phyloP scores from a whole-genome alignment of 2,797 vertebrate species.

The Pelobates cultripes region DNA sequence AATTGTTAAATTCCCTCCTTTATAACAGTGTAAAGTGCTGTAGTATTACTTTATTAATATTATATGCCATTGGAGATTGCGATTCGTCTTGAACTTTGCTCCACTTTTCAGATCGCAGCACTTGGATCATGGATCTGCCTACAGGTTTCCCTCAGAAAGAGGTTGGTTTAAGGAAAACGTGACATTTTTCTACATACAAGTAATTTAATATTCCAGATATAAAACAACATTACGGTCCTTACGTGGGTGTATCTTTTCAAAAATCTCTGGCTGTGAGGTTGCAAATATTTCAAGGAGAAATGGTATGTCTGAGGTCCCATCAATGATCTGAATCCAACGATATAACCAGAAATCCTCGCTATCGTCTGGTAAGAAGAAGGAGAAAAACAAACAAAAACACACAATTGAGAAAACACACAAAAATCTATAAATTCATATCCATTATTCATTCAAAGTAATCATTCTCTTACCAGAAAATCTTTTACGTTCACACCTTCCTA shows the following conservation, averaged over 20 bases:
- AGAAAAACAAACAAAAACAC: neutral
- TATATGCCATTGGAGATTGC: too few relatives aligned
- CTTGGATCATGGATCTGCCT: too few relatives aligned
- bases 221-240: constrained; percentile 33
- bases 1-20: too few relatives aligned
- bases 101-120: too few relatives aligned
- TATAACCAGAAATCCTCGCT: constrained; percentile 88
- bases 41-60: too few relatives aligned
- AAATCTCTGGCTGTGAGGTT: constrained; percentile 89
- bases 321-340: constrained; percentile 87
- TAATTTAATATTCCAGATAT: too few relatives aligned
- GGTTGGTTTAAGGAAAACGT: too few relatives aligned
- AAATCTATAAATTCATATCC: too few relatives aligned
- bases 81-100: too few relatives aligned
- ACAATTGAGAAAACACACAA: neutral
- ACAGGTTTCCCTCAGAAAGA: too few relatives aligned
- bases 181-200: too few relatives aligned
- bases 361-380: constrained; percentile 61
- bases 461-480: constrained; percentile 74
- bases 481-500: constrained; percentile 85
- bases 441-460: neutral
- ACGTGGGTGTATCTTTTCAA: constrained; percentile 83
- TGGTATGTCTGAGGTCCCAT: constrained; percentile 81
- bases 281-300: constrained; percentile 92
- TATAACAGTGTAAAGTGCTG: too few relatives aligned